Conservation (phyloP, 2,113 vertebrate species). For the Corythoichthys haematopterus region DNA sequence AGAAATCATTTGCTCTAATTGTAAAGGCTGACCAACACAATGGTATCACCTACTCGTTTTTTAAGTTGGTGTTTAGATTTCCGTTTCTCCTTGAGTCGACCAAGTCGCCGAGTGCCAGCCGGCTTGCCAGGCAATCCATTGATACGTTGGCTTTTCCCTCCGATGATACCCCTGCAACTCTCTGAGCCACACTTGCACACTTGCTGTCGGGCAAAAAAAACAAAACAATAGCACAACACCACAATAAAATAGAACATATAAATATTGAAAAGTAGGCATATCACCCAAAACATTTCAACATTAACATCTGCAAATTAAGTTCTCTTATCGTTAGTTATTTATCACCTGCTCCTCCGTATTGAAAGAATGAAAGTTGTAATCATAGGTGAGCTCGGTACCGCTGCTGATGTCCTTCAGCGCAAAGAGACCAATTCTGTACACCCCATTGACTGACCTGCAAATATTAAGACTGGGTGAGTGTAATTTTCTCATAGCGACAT, state of each 20-base stretch:
- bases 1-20: neutral
- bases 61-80: conserved; percentile 98
- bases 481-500: neutral
- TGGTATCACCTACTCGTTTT: conserved; percentile 79
- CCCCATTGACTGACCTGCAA: conserved; percentile 92
- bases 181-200: conserved; percentile 93
- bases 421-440: conserved; percentile 93
- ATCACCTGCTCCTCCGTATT: conserved; percentile 95
- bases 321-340: neutral
- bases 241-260: neutral
- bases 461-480: neutral
- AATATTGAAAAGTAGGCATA: neutral
- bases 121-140: conserved; percentile 83
- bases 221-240: neutral
- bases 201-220: conserved; percentile 75
- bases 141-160: conserved; percentile 92
- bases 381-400: conserved; percentile 92
- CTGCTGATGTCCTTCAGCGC: conserved; percentile 90
- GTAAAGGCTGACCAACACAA: neutral
- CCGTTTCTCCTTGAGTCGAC: conserved; percentile 90
- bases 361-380: conserved; percentile 99
- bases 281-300: neutral
- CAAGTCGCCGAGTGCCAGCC: conserved; percentile 76
- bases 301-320: neutral
- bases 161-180: conserved; percentile 95